Evolutionary conservation across 2,113 vertebrate genomes (phyloP).

Genomic region (Gavia stellata): DNA sequence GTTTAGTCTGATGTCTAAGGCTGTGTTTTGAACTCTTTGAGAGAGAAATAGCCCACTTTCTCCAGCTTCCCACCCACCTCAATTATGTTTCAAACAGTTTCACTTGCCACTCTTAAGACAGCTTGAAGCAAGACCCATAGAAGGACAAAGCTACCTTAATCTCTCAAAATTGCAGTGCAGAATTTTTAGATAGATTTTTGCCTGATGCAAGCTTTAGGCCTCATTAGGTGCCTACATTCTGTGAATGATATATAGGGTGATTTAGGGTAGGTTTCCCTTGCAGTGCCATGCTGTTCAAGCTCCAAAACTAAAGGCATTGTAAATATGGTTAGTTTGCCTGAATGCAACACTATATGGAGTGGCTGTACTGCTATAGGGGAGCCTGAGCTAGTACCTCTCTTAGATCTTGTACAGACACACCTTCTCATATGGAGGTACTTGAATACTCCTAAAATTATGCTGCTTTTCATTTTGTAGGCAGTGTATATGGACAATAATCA

Average conservation of each 20-base stretch:
- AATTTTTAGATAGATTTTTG: not conserved
- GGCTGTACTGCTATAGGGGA: not conserved
- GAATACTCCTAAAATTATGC: not conserved
- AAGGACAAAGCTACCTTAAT: not conserved
- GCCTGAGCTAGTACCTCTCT: not conserved
- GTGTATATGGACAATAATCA: not conserved
- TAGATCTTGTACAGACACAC: not conserved
- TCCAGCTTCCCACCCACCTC: not conserved
- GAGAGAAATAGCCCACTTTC: not conserved
- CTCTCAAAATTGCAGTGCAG: not conserved
- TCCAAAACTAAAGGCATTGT: not conserved
- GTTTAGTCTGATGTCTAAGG: not conserved
- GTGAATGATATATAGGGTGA: not conserved
- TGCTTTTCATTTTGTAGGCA: not conserved
- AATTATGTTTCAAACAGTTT: not conserved
- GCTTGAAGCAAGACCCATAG: not conserved
- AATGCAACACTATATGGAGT: not conserved
- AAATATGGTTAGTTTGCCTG: not conserved
- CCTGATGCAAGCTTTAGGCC: not conserved
- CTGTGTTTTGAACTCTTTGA: not conserved
- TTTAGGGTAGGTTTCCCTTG: not conserved
- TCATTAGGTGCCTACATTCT: not conserved
- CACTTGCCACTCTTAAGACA: not conserved
- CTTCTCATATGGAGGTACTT: not conserved
- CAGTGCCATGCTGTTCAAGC: not conserved